These are phyloP conservation scores for Graptemys geographica DNA, from an alignment of 2,797 vertebrate genomes.

Conservation along the genomic window DNA sequence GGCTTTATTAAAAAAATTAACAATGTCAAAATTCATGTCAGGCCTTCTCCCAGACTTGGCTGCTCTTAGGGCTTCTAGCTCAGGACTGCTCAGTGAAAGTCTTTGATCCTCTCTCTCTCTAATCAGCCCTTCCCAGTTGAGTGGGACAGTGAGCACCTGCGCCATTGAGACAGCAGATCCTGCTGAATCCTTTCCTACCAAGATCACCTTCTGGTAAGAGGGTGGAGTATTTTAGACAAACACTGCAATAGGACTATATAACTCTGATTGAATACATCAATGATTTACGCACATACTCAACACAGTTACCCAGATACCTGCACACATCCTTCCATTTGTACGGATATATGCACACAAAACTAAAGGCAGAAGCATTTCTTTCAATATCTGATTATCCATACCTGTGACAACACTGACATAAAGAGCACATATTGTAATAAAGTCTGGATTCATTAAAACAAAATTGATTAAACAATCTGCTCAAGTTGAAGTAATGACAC, in stretches of 20 bases:
- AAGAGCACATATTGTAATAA: neutral
- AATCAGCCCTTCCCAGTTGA: neutral
- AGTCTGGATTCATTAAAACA: neutral
- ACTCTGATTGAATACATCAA: neutral
- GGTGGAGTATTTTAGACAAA: accelerated
- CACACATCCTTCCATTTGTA: neutral
- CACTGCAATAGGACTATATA: neutral
- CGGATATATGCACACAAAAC: neutral
- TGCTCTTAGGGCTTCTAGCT: neutral
- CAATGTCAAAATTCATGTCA: neutral
- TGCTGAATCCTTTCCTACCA: neutral
- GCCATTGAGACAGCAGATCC: neutral
- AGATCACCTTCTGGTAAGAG: neutral
- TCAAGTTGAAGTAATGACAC: neutral
- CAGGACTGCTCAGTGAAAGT: neutral
- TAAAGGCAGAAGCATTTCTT: neutral
- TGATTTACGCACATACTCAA: neutral
- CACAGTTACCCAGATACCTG: neutral
- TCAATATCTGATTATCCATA: neutral
- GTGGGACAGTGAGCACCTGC: accelerated
- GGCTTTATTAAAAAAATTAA: neutral
- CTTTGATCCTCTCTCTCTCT: accelerated
- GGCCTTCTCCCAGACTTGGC: accelerated
- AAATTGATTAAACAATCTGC: accelerated
- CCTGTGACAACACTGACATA: neutral